phyloP scores from a whole-genome alignment of 1,140 invertebrate species.

The Penaeus indicus region DNA sequence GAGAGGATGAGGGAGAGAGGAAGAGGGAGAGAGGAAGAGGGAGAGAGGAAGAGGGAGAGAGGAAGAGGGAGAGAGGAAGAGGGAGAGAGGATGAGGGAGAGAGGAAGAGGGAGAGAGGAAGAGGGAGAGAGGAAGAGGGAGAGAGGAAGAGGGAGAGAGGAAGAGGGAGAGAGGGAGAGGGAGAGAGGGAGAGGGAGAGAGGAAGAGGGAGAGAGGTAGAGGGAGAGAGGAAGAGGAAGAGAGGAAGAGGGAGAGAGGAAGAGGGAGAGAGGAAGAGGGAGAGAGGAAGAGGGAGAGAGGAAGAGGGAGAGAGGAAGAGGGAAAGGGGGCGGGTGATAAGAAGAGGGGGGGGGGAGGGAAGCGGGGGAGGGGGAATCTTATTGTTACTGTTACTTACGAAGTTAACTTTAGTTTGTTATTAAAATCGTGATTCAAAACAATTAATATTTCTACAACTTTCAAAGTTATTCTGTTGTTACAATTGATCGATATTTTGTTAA shows the following conservation, averaged over 20 bases:
- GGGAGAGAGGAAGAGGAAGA: too few relatives aligned
- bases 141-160: neutral
- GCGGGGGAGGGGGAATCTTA: neutral
- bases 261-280: neutral
- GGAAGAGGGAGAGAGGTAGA: neutral
- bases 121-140: neutral
- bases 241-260: neutral
- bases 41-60: neutral
- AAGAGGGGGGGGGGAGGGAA: neutral
- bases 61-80: neutral
- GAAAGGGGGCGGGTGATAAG: neutral
- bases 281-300: neutral
- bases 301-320: neutral
- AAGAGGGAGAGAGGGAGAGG: neutral
- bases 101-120: neutral
- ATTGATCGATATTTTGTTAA: too few relatives aligned
- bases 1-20: too few relatives aligned
- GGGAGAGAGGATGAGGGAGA: neutral
- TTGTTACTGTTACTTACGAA: too few relatives aligned
- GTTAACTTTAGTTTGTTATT: neutral
- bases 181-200: neutral
- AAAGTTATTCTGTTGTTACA: too few relatives aligned
- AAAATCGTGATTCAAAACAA: too few relatives aligned
- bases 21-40: too few relatives aligned
- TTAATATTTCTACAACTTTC: too few relatives aligned